phyloP scores from a whole-genome alignment of 2,797 vertebrate genomes.

The Tamandua tetradactyla region DNA sequence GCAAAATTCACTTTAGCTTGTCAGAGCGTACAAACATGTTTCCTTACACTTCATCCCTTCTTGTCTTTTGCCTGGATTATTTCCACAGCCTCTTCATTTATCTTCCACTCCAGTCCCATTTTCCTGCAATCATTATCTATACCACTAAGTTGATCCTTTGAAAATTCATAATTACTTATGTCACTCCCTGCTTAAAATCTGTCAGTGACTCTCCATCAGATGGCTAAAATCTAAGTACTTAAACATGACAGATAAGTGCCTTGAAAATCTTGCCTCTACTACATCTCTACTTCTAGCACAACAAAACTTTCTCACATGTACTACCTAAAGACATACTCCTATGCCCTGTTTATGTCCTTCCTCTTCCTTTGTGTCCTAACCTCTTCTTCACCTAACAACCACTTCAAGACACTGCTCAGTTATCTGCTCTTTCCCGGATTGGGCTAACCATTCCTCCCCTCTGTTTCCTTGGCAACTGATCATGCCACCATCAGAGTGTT shows the following conservation, averaged over 20 bases:
- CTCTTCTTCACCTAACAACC: constrained; percentile 46
- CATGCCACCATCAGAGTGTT: neutral
- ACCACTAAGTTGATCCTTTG: neutral
- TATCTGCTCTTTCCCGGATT: neutral
- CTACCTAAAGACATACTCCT: neutral
- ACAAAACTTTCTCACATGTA: neutral
- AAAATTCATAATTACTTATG: neutral
- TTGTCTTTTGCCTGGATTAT: neutral
- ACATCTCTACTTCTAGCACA: neutral
- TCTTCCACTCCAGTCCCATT: neutral
- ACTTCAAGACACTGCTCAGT: neutral
- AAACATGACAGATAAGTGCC: neutral
- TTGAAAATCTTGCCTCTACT: neutral
- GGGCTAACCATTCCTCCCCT: neutral
- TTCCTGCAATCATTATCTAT: neutral
- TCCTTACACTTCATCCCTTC: neutral
- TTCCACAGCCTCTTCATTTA: neutral
- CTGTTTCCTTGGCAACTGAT: constrained; percentile 13
- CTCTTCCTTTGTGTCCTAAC: neutral
- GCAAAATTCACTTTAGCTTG: neutral
- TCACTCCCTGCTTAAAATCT: neutral
- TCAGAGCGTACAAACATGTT: neutral
- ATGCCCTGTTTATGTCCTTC: neutral
- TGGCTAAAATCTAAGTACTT: neutral
- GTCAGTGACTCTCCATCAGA: neutral